Evolutionary conservation across 2,888 invertebrate genomes (phyloP), one percentile per base, ranked within the genome.

Genomic region (Lottia scabra): DNA sequence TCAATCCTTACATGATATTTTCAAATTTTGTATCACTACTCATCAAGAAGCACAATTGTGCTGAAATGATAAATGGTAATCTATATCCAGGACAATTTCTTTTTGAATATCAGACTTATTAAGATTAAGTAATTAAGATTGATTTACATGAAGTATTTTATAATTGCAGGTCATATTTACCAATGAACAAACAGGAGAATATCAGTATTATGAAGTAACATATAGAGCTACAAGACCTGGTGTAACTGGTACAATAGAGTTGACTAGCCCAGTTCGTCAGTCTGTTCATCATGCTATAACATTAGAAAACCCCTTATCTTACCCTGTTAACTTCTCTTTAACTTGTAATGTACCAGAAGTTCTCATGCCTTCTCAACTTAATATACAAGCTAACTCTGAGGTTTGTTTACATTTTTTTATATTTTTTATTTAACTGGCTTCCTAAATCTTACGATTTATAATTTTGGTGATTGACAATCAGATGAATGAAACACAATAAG

Each of bases 171-270:
- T 90, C 5, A 84, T 83, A 6, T 90, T 90, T 78, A 83, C 78
- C 46, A 90, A 90, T 75, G 89, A 89, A 72, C 82, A 82, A 67
- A 86, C 87, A 2, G 81, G 83, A 27, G 90, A 90, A 74, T 90
- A 88, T 75, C 86, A 88, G 80, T 89, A 82, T 74, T 90, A 84
- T 72, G 90, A 90, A 73, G 77, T 90, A 62, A 83, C 82, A 16
- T 86, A 89, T 81, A 81, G 84, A 62, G 85, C 88, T 19, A 83
- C 81, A 13, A 81, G 83, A 70, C 87, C 89, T 5, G 87, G 87
- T 0, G 83, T 83, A 12, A 83, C 89, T 8, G 76, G 81, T 45
- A 81, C 81, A 5, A 87, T 90, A 23, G 84, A 87, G 27, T 81
- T 90, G 68, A 76, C 82, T 0, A 88, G 89, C 3, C 88, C 87